These are phyloP conservation scores for Hydractinia echinata DNA, from an alignment of 30 jellyfish, hydroid and myxozoan genomes.

Conservation along the genomic window DNA sequence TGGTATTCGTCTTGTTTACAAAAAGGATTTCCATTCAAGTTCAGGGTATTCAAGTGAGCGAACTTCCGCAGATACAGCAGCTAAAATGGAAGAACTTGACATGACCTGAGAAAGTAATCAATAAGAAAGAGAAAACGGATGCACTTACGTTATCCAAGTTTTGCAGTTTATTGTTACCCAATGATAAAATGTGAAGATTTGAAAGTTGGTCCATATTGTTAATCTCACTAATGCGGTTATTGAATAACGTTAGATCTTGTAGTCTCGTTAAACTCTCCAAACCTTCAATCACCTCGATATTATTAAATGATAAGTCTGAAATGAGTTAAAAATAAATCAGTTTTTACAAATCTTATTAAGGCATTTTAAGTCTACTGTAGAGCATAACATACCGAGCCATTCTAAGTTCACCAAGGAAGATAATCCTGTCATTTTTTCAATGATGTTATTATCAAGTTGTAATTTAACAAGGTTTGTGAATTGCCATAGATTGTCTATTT, in stretches of 20 bases:
- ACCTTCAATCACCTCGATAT: slow-evolving; percentile 85
- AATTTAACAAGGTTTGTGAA: slow-evolving; percentile 63
- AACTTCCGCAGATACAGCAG: slow-evolving; percentile 61
- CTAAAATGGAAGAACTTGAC: slow-evolving; percentile 26
- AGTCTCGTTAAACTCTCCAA: slow-evolving; percentile 64
- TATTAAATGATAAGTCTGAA: slow-evolving; percentile 86
- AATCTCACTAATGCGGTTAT: slow-evolving; percentile 57
- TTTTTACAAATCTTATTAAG: neutral
- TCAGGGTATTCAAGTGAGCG: slow-evolving; percentile 55
- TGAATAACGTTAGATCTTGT: slow-evolving; percentile 69
- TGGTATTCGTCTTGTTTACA: slow-evolving; percentile 65
- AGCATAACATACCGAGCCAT: slow-evolving; percentile 73
- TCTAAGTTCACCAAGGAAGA: slow-evolving; percentile 52
- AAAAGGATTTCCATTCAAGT: slow-evolving; percentile 77
- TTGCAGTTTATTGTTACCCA: slow-evolving; percentile 73
- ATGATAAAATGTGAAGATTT: slow-evolving; percentile 68
- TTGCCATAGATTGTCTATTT: slow-evolving; percentile 77
- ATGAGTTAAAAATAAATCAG: neutral
- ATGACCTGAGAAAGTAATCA: neutral
- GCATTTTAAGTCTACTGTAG: neutral
- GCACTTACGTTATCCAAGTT: slow-evolving; percentile 63
- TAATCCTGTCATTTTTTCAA: slow-evolving; percentile 76
- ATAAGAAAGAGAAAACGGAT: neutral
- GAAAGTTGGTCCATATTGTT: slow-evolving; percentile 66
- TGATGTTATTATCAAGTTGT: slow-evolving; percentile 82